phyloP scores from a whole-genome alignment of 2,113 vertebrate genomes.

The Pipra filicauda region DNA sequence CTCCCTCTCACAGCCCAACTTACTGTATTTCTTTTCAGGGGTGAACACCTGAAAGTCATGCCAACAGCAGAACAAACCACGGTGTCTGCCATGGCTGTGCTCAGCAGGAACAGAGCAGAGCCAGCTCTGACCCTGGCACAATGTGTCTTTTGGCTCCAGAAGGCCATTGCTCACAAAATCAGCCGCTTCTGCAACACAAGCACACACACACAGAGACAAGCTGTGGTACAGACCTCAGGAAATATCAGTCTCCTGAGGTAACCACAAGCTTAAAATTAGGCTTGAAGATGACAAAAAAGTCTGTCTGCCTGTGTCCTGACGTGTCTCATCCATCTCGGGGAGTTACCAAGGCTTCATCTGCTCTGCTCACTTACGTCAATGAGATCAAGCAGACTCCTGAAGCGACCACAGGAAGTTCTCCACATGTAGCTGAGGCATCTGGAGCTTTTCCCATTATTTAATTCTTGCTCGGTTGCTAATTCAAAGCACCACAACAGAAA shows the following conservation, averaged over 20 bases:
- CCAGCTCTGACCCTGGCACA: slow-evolving; percentile 28
- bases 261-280: slow-evolving; percentile 51
- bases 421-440: slow-evolving; percentile 31
- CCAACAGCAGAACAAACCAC: slow-evolving; percentile 4
- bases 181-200: slow-evolving; percentile 43
- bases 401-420: slow-evolving; percentile 42
- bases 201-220: not conserved
- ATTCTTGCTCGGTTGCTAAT: slow-evolving; percentile 32
- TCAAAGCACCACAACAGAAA: slow-evolving; percentile 40
- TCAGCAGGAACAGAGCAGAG: slow-evolving; percentile 15
- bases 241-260: slow-evolving; percentile 67
- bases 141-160: slow-evolving; percentile 56
- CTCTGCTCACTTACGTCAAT: not conserved
- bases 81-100: slow-evolving; percentile 43
- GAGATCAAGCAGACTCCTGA: slow-evolving; percentile 33
- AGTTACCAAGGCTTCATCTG: slow-evolving; percentile 17
- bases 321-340: not conserved
- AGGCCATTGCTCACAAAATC: slow-evolving; percentile 49
- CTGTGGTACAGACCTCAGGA: slow-evolving; percentile 63
- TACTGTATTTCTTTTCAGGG: not conserved
- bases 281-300: slow-evolving; percentile 34
- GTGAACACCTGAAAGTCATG: slow-evolving; percentile 32
- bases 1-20: not conserved
- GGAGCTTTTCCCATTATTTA: slow-evolving; percentile 42
- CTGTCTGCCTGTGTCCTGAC: slow-evolving; percentile 32